These are phyloP conservation scores for Rhabdophis nuchalis DNA, from an alignment of 2,797 vertebrate species.

Conservation along the genomic window DNA sequence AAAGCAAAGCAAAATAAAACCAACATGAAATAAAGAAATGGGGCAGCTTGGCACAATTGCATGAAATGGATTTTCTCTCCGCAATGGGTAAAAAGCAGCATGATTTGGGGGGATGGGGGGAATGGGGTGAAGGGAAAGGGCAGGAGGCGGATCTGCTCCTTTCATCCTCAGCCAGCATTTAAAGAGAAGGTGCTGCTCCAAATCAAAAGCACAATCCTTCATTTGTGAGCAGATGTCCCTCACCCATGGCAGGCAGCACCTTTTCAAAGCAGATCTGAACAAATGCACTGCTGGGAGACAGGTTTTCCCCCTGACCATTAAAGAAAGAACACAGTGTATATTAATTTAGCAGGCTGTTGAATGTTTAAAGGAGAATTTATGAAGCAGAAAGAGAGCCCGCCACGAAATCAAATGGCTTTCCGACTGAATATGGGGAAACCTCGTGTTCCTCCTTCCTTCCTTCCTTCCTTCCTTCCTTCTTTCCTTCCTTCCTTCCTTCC, in stretches of 20 bases:
- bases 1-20: conserved; percentile 35
- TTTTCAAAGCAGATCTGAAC: conserved; percentile 59
- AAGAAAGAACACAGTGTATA: conserved; percentile 68
- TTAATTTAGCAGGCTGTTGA: conserved; percentile 72
- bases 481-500: too few relatives aligned
- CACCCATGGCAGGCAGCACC: conserved; percentile 58
- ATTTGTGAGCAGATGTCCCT: conserved; percentile 76
- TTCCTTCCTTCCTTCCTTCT: too few relatives aligned
- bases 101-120: conserved; percentile 50
- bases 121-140: conserved; percentile 16
- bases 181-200: conserved; percentile 71
- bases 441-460: background rate
- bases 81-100: conserved; percentile 68
- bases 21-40: conserved; percentile 11
- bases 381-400: conserved; percentile 60
- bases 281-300: conserved; percentile 66
- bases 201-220: conserved; percentile 76
- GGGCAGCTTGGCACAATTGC: conserved; percentile 60
- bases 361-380: conserved; percentile 68
- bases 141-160: conserved; percentile 66
- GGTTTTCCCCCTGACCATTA: conserved; percentile 65
- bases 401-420: conserved; percentile 67
- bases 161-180: conserved; percentile 75
- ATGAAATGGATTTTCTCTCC: conserved; percentile 66
- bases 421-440: conserved; percentile 41